These are phyloP conservation scores for Kuschelorhynchus macadamiae DNA, from an alignment of 2,888 invertebrate genomes.

Conservation along the genomic window DNA sequence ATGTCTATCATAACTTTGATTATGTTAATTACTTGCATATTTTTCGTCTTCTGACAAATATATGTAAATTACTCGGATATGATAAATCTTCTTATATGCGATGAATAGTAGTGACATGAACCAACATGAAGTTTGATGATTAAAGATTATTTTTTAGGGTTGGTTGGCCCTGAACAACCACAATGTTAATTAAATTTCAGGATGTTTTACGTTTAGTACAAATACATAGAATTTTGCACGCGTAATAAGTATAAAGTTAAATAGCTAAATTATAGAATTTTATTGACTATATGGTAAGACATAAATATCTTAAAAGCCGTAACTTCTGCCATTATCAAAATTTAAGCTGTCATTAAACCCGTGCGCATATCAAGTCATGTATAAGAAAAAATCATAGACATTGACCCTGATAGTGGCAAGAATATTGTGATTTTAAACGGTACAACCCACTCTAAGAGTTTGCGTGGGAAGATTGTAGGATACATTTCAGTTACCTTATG, in stretches of 20 bases:
- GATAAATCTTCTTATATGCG: constrained; percentile 14
- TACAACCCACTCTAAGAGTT: constrained; percentile 34
- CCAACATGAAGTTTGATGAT: too few species aligned
- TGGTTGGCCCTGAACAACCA: too few species aligned
- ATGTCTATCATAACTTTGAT: constrained; percentile 37
- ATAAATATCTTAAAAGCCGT: not conserved
- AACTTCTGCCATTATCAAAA: not conserved
- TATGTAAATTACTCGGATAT: constrained; percentile 27
- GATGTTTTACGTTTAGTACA: too few species aligned
- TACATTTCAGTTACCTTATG: constrained; percentile 49
- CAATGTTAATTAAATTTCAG: too few species aligned
- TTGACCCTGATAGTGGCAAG: constrained; percentile 47
- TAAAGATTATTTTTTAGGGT: too few species aligned
- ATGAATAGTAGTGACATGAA: not conserved
- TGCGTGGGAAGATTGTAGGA: constrained; percentile 47
- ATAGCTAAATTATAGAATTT: too few species aligned
- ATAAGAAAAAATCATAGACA: constrained; percentile 44
- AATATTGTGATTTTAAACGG: constrained; percentile 43
- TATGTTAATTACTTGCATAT: constrained; percentile 41
- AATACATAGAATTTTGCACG: too few species aligned
- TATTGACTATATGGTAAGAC: too few species aligned
- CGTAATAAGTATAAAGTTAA: too few species aligned
- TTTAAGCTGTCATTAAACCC: not conserved
- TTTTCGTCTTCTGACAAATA: constrained; percentile 26
- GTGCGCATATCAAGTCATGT: constrained; percentile 7